Conservation (phyloP, 2,113 vertebrate species). For the Onychostruthus taczanowskii region DNA sequence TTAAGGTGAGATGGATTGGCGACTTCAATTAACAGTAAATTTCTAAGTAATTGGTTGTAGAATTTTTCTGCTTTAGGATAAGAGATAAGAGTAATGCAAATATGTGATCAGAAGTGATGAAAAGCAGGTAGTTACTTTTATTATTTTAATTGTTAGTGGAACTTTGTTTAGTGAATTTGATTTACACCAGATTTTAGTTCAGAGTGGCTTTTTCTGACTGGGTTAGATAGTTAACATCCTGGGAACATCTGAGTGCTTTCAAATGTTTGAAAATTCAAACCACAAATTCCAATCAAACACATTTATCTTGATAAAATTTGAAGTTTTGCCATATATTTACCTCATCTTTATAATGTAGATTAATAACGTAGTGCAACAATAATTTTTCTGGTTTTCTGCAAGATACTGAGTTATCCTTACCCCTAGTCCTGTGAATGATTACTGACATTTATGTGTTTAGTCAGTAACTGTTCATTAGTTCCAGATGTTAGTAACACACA, state of each 20-base stretch:
- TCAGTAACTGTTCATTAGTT: not conserved
- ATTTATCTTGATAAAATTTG: not conserved
- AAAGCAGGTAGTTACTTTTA: not conserved
- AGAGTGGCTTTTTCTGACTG: not conserved
- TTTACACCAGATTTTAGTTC: not conserved
- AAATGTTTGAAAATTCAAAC: not conserved
- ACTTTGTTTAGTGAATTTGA: not conserved
- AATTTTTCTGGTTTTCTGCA: not conserved
- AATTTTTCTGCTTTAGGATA: not conserved
- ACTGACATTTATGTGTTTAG: not conserved
- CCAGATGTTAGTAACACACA: not conserved
- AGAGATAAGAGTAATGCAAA: not conserved
- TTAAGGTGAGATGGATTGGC: not conserved
- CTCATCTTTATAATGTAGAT: not conserved
- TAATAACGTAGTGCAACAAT: not conserved
- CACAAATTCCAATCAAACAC: not conserved
- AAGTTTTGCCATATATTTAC: not conserved
- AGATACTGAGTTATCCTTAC: not conserved
- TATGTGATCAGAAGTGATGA: not conserved
- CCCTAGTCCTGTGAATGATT: not conserved
- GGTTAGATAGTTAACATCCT: not conserved
- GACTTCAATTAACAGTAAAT: not conserved
- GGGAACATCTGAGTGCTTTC: not conserved
- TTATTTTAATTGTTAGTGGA: not conserved
- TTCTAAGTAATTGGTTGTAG: not conserved